Conservation (phyloP, 2,113 vertebrate genomes). For the Centrocercus urophasianus region DNA sequence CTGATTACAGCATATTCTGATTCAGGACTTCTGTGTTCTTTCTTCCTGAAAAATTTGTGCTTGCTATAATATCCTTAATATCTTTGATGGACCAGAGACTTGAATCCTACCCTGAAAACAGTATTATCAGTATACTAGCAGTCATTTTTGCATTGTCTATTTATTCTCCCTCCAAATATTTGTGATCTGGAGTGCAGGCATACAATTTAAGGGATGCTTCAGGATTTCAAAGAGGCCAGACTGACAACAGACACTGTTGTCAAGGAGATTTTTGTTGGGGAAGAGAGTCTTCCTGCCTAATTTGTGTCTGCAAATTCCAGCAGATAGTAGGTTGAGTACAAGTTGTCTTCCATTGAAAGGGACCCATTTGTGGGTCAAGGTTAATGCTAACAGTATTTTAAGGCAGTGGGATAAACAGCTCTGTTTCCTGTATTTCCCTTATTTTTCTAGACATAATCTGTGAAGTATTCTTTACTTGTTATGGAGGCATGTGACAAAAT, state of each 20-base stretch:
- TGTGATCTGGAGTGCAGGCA: not conserved
- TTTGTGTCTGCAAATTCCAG: not conserved
- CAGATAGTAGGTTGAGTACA: not conserved
- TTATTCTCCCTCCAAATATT: not conserved
- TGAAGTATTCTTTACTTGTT: not conserved
- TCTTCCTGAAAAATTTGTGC: not conserved
- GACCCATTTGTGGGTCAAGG: not conserved
- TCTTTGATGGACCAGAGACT: not conserved
- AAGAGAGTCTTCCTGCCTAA: not conserved
- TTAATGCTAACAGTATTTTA: not conserved
- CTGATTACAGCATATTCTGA: not conserved
- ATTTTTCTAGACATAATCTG: not conserved
- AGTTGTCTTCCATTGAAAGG: not conserved
- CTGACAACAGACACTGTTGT: too few species aligned
- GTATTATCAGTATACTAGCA: not conserved
- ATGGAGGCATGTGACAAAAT: not conserved
- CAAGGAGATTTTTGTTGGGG: fast-evolving
- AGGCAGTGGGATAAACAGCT: not conserved
- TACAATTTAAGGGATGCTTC: not conserved
- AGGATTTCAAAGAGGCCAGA: not conserved
- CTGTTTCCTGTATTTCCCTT: not conserved
- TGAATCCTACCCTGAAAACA: not conserved
- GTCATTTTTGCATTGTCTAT: not conserved
- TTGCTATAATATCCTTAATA: not conserved
- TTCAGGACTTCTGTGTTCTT: not conserved